Evolutionary conservation across 37 sponge, comb jelly and placozoan genomes (phyloP).

Genomic region (Tethya wilhelma): DNA sequence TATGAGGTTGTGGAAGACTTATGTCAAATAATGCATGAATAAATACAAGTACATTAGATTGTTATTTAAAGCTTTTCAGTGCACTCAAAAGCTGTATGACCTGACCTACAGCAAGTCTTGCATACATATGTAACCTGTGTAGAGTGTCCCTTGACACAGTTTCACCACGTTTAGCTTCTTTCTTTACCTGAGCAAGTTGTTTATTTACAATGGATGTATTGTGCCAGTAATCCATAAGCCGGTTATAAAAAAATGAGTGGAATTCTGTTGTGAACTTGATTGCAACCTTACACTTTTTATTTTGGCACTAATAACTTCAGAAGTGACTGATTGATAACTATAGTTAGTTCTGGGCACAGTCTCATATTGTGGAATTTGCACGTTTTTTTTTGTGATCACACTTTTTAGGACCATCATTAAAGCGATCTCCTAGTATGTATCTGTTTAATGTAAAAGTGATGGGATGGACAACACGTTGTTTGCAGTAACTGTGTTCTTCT

Average conservation of each 20-base stretch:
- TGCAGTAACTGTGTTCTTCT: too few species aligned
- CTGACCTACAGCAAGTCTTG: too few species aligned
- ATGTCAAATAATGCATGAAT: too few species aligned
- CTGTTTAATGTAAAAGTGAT: neutral
- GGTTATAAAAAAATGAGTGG: conserved; percentile 5
- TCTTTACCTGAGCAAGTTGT: neutral
- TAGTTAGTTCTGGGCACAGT: neutral
- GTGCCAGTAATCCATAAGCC: conserved; percentile 21
- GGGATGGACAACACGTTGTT: neutral
- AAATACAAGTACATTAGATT: too few species aligned
- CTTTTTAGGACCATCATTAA: conserved; percentile 5
- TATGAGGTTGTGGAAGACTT: too few species aligned
- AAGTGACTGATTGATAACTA: neutral
- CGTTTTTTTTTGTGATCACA: neutral
- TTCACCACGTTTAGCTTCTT: conserved; percentile 8
- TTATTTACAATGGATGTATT: neutral
- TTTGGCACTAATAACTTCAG: conserved; percentile 11
- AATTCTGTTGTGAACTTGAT: conserved; percentile 9
- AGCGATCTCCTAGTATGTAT: conserved; percentile 7
- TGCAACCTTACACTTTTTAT: neutral
- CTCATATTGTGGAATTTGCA: neutral
- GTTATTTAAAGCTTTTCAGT: too few species aligned
- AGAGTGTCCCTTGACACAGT: neutral
- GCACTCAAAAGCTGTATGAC: too few species aligned
- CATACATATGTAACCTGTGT: too few species aligned